Conservation (phyloP, 2,113 vertebrate species). For the Platycercus adscitus region DNA sequence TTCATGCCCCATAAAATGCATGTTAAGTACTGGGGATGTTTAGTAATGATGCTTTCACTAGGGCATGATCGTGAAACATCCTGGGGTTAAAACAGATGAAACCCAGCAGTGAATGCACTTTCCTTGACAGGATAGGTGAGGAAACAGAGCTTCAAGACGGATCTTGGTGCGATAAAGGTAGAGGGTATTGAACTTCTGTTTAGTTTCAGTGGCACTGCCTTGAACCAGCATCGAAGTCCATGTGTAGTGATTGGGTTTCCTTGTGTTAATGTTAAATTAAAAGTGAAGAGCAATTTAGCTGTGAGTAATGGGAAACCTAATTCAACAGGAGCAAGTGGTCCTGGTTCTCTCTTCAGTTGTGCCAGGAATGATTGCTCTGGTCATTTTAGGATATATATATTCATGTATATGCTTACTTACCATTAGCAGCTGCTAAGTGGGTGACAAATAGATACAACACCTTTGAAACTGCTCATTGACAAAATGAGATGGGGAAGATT, state of each 20-base stretch:
- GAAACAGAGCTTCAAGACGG: neutral
- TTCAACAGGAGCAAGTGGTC: neutral
- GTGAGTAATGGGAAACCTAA: neutral
- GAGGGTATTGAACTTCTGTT: neutral
- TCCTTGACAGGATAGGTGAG: neutral
- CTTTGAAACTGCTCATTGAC: neutral
- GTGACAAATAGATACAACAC: neutral
- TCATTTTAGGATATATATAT: neutral
- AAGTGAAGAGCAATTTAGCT: neutral
- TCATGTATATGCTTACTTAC: neutral
- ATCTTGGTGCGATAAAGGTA: neutral
- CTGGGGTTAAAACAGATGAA: neutral
- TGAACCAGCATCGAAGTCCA: rapidly evolving
- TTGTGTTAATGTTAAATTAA: neutral
- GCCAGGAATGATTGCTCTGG: neutral
- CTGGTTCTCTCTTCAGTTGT: neutral
- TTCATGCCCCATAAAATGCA: slow-evolving; percentile 20
- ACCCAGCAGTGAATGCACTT: neutral
- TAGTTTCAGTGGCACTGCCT: neutral
- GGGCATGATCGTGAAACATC: neutral
- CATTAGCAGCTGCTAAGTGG: neutral
- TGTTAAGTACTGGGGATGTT: neutral
- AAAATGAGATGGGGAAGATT: neutral
- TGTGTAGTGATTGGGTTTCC: neutral
- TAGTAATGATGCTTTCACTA: neutral